Evolutionary conservation across 2,797 vertebrate genomes (phyloP).

Genomic region (Enteromius radiatus): DNA sequence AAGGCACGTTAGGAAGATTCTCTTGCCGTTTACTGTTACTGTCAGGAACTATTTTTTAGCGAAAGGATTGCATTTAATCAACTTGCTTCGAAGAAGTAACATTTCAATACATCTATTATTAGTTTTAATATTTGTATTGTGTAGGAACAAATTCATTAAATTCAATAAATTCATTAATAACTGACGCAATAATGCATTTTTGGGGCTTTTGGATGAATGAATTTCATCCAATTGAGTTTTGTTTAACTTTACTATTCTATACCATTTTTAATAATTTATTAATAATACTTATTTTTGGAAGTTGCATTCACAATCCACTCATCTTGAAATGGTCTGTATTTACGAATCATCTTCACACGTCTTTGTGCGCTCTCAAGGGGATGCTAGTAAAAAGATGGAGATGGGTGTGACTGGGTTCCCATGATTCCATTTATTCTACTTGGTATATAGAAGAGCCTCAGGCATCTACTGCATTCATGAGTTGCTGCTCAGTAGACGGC

Average conservation of each 20-base stretch:
- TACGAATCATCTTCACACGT: slow-evolving; percentile 20
- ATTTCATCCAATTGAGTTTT: not conserved
- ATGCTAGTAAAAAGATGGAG: slow-evolving; percentile 22
- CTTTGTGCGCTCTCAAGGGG: slow-evolving; percentile 23
- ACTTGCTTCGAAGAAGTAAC: too few relatives aligned
- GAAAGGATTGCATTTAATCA: too few relatives aligned
- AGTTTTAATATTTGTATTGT: too few relatives aligned
- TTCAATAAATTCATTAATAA: not conserved
- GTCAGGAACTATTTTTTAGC: too few relatives aligned
- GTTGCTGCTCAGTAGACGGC: slow-evolving; percentile 7
- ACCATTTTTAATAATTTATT: not conserved
- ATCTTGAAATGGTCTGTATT: not conserved
- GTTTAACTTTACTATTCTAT: not conserved
- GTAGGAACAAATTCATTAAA: too few relatives aligned
- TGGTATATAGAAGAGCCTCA: slow-evolving; percentile 16
- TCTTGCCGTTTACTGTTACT: too few relatives aligned
- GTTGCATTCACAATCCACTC: not conserved
- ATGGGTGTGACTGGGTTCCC: slow-evolving; percentile 47
- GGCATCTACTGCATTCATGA: slow-evolving; percentile 21
- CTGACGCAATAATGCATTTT: not conserved
- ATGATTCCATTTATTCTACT: slow-evolving; percentile 35
- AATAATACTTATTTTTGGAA: not conserved
- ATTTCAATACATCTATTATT: too few relatives aligned
- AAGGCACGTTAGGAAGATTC: too few relatives aligned
- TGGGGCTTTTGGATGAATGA: not conserved